Evolutionary conservation across 2,113 vertebrate species (phyloP).

Genomic region (Heteronetta atricapilla): DNA sequence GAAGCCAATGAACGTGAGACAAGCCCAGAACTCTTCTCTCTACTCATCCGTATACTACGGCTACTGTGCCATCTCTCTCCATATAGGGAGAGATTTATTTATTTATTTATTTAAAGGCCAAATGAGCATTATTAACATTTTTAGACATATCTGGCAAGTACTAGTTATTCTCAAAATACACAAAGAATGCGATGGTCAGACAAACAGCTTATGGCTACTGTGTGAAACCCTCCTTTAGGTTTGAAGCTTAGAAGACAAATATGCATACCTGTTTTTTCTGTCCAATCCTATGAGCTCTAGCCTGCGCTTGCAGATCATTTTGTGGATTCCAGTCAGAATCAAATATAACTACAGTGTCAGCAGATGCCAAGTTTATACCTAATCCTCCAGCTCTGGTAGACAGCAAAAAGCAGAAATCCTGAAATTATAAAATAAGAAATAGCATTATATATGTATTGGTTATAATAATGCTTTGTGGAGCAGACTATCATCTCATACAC

Average conservation of each 20-base stretch:
- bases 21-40: neutral
- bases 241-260: neutral
- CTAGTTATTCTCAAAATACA: neutral
- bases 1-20: neutral
- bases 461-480: neutral
- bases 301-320: conserved; percentile 96
- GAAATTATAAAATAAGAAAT: conserved; percentile 50
- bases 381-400: conserved; percentile 95
- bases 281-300: conserved; percentile 95
- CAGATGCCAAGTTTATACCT: conserved; percentile 96
- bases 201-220: neutral
- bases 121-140: neutral
- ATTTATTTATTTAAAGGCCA: neutral
- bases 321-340: conserved; percentile 99
- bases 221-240: neutral
- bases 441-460: conserved; percentile 1
- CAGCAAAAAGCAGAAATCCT: conserved; percentile 98
- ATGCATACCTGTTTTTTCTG: conserved; percentile 88
- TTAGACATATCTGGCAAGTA: neutral
- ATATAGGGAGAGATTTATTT: neutral
- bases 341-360: conserved; percentile 97
- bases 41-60: neutral
- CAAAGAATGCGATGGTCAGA: neutral
- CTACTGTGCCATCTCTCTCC: neutral
- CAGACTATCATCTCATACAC: neutral